Evolutionary conservation across 2,797 vertebrate species (phyloP).

Genomic region (Leontopithecus rosalia): DNA sequence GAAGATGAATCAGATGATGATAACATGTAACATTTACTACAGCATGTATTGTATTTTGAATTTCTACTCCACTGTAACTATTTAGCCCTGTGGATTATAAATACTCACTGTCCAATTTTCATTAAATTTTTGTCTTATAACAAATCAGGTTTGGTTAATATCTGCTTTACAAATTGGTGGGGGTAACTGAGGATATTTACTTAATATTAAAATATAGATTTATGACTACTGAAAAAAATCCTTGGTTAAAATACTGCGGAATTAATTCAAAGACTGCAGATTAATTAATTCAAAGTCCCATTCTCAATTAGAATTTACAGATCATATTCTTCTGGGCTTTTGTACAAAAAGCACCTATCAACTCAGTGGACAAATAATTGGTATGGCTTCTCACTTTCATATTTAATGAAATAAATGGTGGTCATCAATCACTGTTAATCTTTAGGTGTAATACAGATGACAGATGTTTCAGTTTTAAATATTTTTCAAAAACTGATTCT

Average conservation of each 20-base stretch:
- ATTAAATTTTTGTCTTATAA: conserved; percentile 80
- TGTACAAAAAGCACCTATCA: background rate
- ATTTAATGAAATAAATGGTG: background rate
- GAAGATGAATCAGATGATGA: conserved; percentile 99
- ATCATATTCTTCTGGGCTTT: background rate
- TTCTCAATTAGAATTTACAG: background rate
- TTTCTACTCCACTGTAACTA: conserved; percentile 69
- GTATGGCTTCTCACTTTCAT: background rate
- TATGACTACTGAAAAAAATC: background rate
- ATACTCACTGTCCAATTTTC: conserved; percentile 64
- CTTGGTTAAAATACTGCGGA: conserved; percentile 5
- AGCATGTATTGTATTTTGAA: conserved; percentile 28
- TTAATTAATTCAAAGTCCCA: background rate
- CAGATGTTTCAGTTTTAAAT: background rate
- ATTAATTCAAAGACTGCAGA: background rate
- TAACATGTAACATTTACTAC: conserved; percentile 92
- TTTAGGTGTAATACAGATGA: background rate
- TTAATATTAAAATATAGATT: conserved; percentile 2
- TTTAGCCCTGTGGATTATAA: conserved; percentile 53
- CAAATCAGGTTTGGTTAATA: conserved; percentile 43
- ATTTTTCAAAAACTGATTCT: background rate
- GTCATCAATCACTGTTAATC: background rate
- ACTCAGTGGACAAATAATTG: background rate
- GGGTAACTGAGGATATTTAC: background rate
- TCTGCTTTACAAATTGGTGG: conserved; percentile 15